Evolutionary conservation across 2,797 vertebrate species (phyloP), one percentile per base, ranked within the genome.

Genomic region (Peromyscus melanophrys): DNA sequence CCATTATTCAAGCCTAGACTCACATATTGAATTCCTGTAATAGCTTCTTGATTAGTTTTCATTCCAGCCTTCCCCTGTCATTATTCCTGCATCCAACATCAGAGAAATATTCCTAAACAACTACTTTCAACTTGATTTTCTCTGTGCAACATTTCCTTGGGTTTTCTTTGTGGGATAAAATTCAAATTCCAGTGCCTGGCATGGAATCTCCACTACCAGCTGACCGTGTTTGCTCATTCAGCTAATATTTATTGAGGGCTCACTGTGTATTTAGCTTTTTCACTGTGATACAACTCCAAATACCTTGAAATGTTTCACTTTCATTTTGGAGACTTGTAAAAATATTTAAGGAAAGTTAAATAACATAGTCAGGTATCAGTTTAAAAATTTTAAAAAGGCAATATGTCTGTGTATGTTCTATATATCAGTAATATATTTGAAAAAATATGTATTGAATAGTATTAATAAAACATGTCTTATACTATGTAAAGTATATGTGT

Each of bases 71-170:
- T 90, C 13, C 37, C 1, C 29, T 92, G 34, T 61, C 19, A 76
- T 96, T 65, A 89, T 89, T 94, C 25, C 71, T 83, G 3, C 10
- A 93, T 67, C 59, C 46, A 89, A 5, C 83, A 82, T 80, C 69
- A 95, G 21, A 96, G 83, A 73, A 94, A 84, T 52, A 40, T 89
- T 90, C 97, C 23, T 91, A 91, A 97, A 93, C 96, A 92, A 89
- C 46, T 96, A 17, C 87, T 97, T 94, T 98, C 59, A 76, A 94
- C n/a, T 73, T 78, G 1, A 5, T 73, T 73, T 96, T 94, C 57
- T 83, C 59, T 82, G 6, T 13, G 40, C 40, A 84, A 46, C 95
- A 46, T 7, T 87, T 97, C 49, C 65, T 77, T 16, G 73, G 25
- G 21, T 78, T 94, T 67, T 87, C 67, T 83, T 97, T 94, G 65